Evolutionary conservation across 2,888 invertebrate genomes (phyloP).

Genomic region (Xestia sexstrigata): DNA sequence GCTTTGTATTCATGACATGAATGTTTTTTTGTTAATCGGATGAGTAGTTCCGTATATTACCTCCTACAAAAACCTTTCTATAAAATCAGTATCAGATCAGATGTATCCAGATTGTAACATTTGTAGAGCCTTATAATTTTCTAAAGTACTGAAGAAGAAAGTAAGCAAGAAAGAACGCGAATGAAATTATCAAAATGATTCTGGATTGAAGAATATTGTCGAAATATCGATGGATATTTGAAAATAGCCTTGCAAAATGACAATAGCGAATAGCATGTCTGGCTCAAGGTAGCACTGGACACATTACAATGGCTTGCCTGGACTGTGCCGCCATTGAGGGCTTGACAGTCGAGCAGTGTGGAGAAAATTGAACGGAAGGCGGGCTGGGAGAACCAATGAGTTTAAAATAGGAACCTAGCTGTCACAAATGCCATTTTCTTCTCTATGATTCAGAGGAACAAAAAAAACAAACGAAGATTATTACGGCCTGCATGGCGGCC

Average conservation of each 20-base stretch:
- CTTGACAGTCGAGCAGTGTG: conserved; percentile 33
- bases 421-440: not conserved
- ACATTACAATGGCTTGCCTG: conserved; percentile 27
- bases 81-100: too few relatives aligned
- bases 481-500: not conserved
- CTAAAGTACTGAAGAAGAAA: not conserved
- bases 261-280: conserved; percentile 29
- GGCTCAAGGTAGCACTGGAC: conserved; percentile 25
- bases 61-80: not conserved
- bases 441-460: not conserved
- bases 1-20: not conserved
- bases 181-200: not conserved
- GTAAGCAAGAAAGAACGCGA: too few relatives aligned
- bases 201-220: too few relatives aligned
- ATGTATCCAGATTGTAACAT: too few relatives aligned
- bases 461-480: not conserved
- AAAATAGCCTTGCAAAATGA: not conserved
- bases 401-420: conserved; percentile 26
- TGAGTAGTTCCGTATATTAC: not conserved
- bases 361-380: conserved; percentile 52
- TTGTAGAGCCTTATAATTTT: not conserved
- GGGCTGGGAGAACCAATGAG: conserved; percentile 12
- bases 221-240: conserved; percentile 3
- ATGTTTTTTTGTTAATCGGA: not conserved
- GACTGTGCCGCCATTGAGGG: conserved; percentile 25